phyloP scores from a whole-genome alignment of 2,888 invertebrate genomes.

The Lottia scabra region DNA sequence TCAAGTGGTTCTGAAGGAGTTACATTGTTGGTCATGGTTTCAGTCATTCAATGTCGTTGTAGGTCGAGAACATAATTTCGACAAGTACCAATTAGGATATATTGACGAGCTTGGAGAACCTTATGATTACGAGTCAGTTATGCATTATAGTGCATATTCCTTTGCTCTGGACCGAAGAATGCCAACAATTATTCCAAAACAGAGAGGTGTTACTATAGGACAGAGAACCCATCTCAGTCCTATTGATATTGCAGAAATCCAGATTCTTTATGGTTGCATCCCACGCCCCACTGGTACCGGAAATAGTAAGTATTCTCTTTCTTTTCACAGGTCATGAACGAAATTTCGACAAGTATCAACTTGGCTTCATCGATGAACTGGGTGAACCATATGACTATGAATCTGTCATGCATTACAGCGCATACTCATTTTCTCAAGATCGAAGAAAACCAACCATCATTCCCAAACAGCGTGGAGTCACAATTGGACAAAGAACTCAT shows the following conservation, averaged over 20 bases:
- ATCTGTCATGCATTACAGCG: slow-evolving; percentile 83
- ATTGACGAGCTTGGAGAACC: slow-evolving; percentile 67
- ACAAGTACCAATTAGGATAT: slow-evolving; percentile 36
- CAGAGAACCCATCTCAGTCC: slow-evolving; percentile 69
- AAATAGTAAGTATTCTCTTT: neutral
- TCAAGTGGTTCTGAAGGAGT: no score
- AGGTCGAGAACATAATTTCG: slow-evolving; percentile 50
- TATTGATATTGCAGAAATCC: slow-evolving; percentile 68
- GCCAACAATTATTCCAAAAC: slow-evolving; percentile 71
- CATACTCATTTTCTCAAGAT: slow-evolving; percentile 71
- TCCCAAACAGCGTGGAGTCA: slow-evolving; percentile 69
- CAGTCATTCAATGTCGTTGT: neutral
- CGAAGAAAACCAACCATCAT: slow-evolving; percentile 70
- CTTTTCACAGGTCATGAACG: slow-evolving; percentile 38
- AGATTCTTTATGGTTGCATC: slow-evolving; percentile 66
- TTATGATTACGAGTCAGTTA: slow-evolving; percentile 83
- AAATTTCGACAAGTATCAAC: slow-evolving; percentile 47
- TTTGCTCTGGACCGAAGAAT: slow-evolving; percentile 70
- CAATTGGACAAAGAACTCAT: slow-evolving; percentile 73
- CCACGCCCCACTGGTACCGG: slow-evolving; percentile 4
- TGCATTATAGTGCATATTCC: slow-evolving; percentile 78
- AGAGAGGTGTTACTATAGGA: slow-evolving; percentile 73
- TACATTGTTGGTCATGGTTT: no score
- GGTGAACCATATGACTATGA: slow-evolving; percentile 79
- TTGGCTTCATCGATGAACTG: slow-evolving; percentile 38